These are phyloP conservation scores for Lindbergichthys nudifrons DNA, from an alignment of 2,797 vertebrate genomes.

Conservation along the genomic window DNA sequence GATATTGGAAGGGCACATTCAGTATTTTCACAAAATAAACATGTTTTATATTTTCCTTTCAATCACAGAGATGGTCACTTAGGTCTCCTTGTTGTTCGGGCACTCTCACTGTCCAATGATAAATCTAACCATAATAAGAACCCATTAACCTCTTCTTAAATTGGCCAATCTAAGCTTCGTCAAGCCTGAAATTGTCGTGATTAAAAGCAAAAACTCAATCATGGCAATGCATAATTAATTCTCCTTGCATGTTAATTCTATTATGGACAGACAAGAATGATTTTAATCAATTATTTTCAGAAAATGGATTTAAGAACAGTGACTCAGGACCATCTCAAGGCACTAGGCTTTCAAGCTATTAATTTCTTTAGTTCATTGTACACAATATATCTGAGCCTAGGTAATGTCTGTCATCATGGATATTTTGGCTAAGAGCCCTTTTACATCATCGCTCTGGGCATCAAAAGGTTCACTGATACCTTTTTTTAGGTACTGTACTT, in stretches of 20 bases:
- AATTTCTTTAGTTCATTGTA: constrained; percentile 47
- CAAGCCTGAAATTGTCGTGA: constrained; percentile 88
- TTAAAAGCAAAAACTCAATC: constrained; percentile 85
- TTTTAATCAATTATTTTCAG: constrained; percentile 68
- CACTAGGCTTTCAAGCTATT: constrained; percentile 27
- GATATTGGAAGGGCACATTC: too few species aligned
- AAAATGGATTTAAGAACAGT: constrained; percentile 59
- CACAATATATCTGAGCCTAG: constrained; percentile 29
- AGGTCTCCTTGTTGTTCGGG: constrained; percentile 60
- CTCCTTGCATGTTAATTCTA: constrained; percentile 81
- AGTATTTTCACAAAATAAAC: constrained; percentile 11
- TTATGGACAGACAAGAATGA: constrained; percentile 71
- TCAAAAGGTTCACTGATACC: constrained; percentile 14
- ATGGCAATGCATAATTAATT: constrained; percentile 83
- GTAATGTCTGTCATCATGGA: constrained; percentile 39
- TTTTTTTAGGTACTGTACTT: constrained; percentile 21
- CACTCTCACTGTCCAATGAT: constrained; percentile 53
- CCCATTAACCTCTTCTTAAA: constrained; percentile 85
- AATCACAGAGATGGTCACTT: constrained; percentile 56
- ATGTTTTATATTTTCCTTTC: constrained; percentile 40
- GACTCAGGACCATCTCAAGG: constrained; percentile 21
- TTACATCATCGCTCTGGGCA: constrained; percentile 22
- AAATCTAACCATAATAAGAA: constrained; percentile 75
- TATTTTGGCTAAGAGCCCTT: constrained; percentile 28
- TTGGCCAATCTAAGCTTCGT: constrained; percentile 84